Base-by-base conservation (phyloP, 1,140 invertebrate species). In the Anadara kagoshimensis region DNA sequence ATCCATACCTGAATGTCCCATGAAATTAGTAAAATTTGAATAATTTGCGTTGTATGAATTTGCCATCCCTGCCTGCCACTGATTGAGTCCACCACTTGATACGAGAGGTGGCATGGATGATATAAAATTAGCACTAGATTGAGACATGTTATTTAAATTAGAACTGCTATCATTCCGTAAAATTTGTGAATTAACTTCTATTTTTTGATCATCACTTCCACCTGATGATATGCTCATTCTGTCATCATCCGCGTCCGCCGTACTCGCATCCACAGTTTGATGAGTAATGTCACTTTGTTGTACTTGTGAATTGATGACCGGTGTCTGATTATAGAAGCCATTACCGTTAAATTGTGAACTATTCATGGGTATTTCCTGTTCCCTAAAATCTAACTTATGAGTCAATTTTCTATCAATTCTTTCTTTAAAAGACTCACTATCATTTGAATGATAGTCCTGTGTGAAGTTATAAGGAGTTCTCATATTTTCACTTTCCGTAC, bases 221-320 rank as follows among this genome's bases (percentile, higher is more conserved):
- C 97, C 90, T 65, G 95, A 96, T 43, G 96, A 97, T 69, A 98
- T 89, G 61, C 95, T 96, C 96, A 98, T 98, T 68, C 91, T 86
- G 82, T 94, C 93, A 77, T 94, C 93, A 69, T 92, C 91, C 53
- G 26, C n/a, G 14, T 64, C 62, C n/a, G 24, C 29, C 7, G 29
- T 7, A 36, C 7, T 36, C 7, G 29, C 29, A 36, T 36, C 29
- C 29, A 36, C 29, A 3, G 29, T 36, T n/a, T 64, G 62, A 44
- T 53, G 49, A 12, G 24, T 26, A n/a, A 59, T n/a, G 22, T 18
- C 57, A 43, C 43, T 29, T 20, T 59, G 57, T 20, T 43, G 43
- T 18, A 36, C 29, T 36, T 36, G 29, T 36, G 29, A 36, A 36
- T 36, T 36, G n/a, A n/a, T n/a, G 5, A 24, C 44, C 49, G 62